Percentiles rank a stretch among this genome's conserved stretches.
These are phyloP conservation scores for Sisyra terminalis DNA, from an alignment of 2,888 invertebrate species.

Conservation along the genomic window DNA sequence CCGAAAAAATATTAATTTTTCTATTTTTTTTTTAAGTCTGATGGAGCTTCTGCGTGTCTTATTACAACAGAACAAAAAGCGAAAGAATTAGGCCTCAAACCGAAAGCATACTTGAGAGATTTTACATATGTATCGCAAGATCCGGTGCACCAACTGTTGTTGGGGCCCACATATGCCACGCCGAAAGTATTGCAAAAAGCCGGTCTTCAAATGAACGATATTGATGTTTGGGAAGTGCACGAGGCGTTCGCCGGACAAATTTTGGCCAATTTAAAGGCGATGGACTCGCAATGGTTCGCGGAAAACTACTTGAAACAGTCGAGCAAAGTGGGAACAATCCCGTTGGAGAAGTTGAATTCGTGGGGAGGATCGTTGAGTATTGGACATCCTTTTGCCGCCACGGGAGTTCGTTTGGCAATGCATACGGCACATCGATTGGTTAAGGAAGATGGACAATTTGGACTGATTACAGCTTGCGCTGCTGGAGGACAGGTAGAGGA, in stretches of 20 bases:
- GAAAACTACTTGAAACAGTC: conserved; percentile 68
- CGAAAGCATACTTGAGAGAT: conserved; percentile 88
- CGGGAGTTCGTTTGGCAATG: conserved; percentile 70
- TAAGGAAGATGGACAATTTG: conserved; percentile 87
- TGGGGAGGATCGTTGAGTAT: conserved; percentile 99
- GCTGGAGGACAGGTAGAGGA: conserved; percentile 81
- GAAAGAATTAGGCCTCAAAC: conserved; percentile 80
- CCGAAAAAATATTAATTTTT: too few relatives aligned
- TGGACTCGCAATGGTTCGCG: conserved; percentile 95
- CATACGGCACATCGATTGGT: conserved; percentile 83
- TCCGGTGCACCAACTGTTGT: conserved; percentile 88
- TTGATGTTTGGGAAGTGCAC: conserved; percentile 97
- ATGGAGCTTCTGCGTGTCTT: conserved; percentile 96
- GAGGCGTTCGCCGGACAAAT: conserved; percentile 99
- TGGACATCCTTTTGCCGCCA: conserved; percentile 98
- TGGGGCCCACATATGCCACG: conserved; percentile 90
- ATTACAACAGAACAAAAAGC: conserved; percentile 94
- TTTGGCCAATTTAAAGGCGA: conserved; percentile 87
- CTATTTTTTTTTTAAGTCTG: conserved; percentile 46
- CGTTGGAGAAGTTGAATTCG: conserved; percentile 81
- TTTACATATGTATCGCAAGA: conserved; percentile 93
- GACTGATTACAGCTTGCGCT: conserved; percentile 90
- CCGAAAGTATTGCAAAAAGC: conserved; percentile 79
- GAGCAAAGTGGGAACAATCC: conserved; percentile 68
- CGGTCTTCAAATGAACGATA: conserved; percentile 70